Percentiles rank a stretch among this genome's conserved stretches.
These are phyloP conservation scores for Tetragonisca angustula DNA, from an alignment of 2,888 invertebrate genomes.

Conservation along the genomic window DNA sequence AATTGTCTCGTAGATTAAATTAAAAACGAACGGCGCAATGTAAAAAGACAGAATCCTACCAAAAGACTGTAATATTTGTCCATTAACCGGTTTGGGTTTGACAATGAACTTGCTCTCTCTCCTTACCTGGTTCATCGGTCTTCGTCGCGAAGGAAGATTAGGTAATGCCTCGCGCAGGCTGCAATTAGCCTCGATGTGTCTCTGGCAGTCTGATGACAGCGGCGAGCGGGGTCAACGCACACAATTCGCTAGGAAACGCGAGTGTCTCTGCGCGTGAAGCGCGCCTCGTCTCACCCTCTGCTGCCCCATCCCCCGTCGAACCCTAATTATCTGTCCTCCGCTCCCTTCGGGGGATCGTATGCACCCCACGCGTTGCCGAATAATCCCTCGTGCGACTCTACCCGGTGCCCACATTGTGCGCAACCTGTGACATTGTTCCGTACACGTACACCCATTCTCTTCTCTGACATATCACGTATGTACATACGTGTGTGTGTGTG, in stretches of 20 bases:
- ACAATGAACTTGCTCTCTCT: constrained; percentile 26
- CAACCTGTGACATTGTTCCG: constrained; percentile 68
- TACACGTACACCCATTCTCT: constrained; percentile 63
- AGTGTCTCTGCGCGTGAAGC: constrained; percentile 36
- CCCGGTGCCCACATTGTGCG: constrained; percentile 61
- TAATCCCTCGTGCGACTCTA: constrained; percentile 59
- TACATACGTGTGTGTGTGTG: neutral
- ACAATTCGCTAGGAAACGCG: constrained; percentile 60
- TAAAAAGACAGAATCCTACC: too few relatives aligned
- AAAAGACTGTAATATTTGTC: neutral
- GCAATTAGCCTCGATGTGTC: constrained; percentile 66
- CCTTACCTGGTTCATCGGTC: neutral
- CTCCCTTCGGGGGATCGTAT: constrained; percentile 51
- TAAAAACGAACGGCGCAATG: too few relatives aligned
- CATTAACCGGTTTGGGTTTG: neutral
- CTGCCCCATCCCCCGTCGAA: neutral
- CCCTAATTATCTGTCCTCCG: constrained; percentile 55
- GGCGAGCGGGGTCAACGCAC: constrained; percentile 49
- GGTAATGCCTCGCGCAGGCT: constrained; percentile 32
- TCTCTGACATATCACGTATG: neutral
- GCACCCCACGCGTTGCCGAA: constrained; percentile 56
- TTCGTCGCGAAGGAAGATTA: constrained; percentile 39
- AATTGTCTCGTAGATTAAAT: too few relatives aligned
- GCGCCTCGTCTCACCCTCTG: constrained; percentile 7
- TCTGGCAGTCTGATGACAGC: constrained; percentile 46